Percentiles rank a stretch among this genome's conserved stretches.
phyloP scores from a whole-genome alignment of 2,888 invertebrate species.

The Ypsolopha sequella region DNA sequence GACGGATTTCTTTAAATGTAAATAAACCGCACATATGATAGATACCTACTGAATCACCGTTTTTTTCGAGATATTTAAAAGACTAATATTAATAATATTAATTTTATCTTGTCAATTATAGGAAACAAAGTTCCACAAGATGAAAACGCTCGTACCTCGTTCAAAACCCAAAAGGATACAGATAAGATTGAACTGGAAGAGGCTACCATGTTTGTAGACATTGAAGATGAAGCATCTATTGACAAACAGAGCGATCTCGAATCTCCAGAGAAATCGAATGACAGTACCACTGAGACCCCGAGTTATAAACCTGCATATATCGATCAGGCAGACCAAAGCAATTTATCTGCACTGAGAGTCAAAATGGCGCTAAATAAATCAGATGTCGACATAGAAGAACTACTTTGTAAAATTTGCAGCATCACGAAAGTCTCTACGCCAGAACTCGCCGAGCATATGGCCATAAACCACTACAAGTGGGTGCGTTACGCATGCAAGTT shows the following conservation, averaged over 20 bases:
- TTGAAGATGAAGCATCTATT: conserved; percentile 22
- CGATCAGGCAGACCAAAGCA: conserved; percentile 47
- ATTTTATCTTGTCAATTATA: neutral
- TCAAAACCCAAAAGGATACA: neutral
- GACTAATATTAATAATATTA: neutral
- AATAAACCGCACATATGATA: no score
- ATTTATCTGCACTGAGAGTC: conserved; percentile 43
- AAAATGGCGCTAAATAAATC: conserved; percentile 25
- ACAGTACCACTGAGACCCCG: neutral
- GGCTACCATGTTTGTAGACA: conserved; percentile 21
- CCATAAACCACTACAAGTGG: conserved; percentile 75
- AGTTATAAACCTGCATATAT: conserved; percentile 33
- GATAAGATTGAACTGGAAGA: conserved; percentile 16
- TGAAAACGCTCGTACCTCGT: conserved; percentile 5
- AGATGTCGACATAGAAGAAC: conserved; percentile 46
- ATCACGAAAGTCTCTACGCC: no score
- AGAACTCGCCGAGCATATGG: conserved; percentile 73
- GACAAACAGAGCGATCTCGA: conserved; percentile 16
- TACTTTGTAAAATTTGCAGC: conserved; percentile 68
- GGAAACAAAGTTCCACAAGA: conserved; percentile 2
- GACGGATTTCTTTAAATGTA: no score
- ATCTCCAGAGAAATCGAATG: conserved; percentile 22
- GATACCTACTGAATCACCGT: no score
- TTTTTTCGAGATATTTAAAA: no score
- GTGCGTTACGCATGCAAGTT: conserved; percentile 81